Conservation (phyloP, 2,113 vertebrate genomes). For the Columbina picui region DNA sequence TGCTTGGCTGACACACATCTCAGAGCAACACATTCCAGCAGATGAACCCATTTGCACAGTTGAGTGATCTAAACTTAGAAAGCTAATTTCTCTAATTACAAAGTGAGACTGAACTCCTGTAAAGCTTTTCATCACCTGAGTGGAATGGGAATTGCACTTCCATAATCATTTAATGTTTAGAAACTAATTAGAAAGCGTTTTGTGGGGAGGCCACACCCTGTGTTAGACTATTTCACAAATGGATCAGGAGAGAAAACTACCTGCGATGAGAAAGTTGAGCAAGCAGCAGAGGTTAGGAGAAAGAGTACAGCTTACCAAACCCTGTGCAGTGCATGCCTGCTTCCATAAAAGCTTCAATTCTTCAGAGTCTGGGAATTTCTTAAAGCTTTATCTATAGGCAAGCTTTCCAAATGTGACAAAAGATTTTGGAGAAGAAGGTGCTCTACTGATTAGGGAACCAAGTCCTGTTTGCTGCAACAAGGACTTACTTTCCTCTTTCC, state of each 20-base stretch:
- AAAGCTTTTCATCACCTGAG: constrained; percentile 73
- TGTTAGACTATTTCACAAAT: constrained; percentile 48
- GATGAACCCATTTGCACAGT: constrained; percentile 71
- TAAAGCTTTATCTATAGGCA: neutral
- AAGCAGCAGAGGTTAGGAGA: constrained; percentile 1
- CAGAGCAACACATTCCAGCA: constrained; percentile 49
- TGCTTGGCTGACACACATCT: constrained; percentile 50
- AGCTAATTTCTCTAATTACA: constrained; percentile 78
- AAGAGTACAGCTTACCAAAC: neutral
- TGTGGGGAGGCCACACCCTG: constrained; percentile 8
- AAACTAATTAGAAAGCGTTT: constrained; percentile 55
- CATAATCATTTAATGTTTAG: constrained; percentile 57
- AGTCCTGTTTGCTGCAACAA: neutral
- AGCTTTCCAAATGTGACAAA: neutral
- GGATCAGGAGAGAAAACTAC: neutral
- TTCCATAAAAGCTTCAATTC: neutral
- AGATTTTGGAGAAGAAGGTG: neutral
- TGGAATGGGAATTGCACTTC: constrained; percentile 65
- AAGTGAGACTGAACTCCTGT: constrained; percentile 73
- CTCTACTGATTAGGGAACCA: neutral
- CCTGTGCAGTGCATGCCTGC: neutral
- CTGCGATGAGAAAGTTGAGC: constrained; percentile 6
- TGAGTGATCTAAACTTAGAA: constrained; percentile 75
- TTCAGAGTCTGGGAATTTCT: neutral
- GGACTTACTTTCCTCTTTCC: neutral